phyloP scores from a whole-genome alignment of 2,797 vertebrate genomes.

The Alcedo atthis region DNA sequence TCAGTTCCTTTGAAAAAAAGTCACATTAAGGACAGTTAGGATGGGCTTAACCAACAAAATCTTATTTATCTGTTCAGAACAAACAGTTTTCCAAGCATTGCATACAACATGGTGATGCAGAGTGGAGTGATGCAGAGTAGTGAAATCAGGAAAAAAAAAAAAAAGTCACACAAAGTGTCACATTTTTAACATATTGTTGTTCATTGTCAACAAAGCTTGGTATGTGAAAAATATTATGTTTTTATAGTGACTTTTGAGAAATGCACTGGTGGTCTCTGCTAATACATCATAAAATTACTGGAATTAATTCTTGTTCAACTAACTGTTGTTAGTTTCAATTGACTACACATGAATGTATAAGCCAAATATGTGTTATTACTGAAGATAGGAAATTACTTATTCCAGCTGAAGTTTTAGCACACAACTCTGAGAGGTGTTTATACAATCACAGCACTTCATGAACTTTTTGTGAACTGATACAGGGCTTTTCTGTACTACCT shows the following conservation, averaged over 20 bases:
- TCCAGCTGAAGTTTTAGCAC: not conserved
- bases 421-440: not conserved
- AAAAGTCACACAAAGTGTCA: not conserved
- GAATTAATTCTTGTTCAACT: not conserved
- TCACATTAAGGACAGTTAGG: not conserved
- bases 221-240: not conserved
- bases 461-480: not conserved
- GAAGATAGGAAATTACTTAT: not conserved
- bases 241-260: not conserved
- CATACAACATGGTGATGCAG: not conserved
- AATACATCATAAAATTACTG: not conserved
- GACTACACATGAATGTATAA: not conserved
- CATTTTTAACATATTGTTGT: not conserved
- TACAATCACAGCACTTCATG: not conserved
- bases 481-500: not conserved
- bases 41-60: not conserved
- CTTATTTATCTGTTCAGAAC: not conserved
- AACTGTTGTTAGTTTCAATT: not conserved
- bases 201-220: not conserved
- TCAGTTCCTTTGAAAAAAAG: not conserved
- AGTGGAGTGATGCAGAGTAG: not conserved
- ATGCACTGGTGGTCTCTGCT: not conserved
- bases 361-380: not conserved
- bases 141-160: not conserved
- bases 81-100: not conserved